phyloP scores from a whole-genome alignment of 1,140 invertebrate genomes.

The Stratiolaelaps scimitus region DNA sequence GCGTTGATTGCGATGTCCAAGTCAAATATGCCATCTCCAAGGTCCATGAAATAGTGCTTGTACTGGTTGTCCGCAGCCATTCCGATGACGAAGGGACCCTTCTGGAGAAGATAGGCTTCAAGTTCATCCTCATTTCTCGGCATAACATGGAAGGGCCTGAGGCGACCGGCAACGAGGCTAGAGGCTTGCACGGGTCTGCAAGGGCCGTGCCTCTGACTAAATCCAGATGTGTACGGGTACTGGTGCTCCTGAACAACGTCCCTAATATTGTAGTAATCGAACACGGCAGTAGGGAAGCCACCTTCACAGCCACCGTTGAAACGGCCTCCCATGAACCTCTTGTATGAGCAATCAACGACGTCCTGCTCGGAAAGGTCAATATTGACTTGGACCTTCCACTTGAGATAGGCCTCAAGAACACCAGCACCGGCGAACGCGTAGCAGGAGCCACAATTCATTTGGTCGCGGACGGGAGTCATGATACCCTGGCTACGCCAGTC shows the following conservation, averaged over 20 bases:
- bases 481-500: constrained; percentile 45
- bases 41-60: constrained; percentile 13
- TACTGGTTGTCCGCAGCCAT: constrained; percentile 22
- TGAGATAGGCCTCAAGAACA: constrained; percentile 47
- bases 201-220: background rate
- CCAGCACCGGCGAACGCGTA: constrained; percentile 42
- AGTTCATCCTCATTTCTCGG: constrained; percentile 1
- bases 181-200: background rate
- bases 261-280: constrained; percentile 22
- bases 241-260: background rate
- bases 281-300: background rate
- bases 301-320: background rate
- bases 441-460: constrained; percentile 41
- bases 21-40: constrained; percentile 8
- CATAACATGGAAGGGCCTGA: constrained; percentile 30
- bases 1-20: constrained; percentile 4
- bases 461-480: constrained; percentile 44
- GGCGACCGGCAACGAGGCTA: background rate
- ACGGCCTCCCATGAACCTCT: constrained; percentile 9
- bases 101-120: background rate
- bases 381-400: constrained; percentile 42
- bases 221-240: constrained; percentile 1
- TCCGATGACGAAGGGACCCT: constrained; percentile 11
- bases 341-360: constrained; percentile 32
- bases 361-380: constrained; percentile 40